These are phyloP conservation scores for Torymus auratus DNA, from an alignment of 2,888 invertebrate genomes.

Conservation along the genomic window DNA sequence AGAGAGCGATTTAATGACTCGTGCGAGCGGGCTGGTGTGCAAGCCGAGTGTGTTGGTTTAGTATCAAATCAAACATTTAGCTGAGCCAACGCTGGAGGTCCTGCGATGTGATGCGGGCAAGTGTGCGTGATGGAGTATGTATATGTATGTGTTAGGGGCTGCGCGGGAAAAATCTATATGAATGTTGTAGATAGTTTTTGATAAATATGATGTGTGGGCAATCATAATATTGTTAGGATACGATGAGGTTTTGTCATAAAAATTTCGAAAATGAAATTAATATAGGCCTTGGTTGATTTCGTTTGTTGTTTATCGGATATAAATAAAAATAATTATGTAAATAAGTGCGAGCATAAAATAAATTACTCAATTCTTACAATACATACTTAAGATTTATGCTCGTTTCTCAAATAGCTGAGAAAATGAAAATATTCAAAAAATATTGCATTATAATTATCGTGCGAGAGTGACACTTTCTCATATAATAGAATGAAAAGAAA, in stretches of 20 bases:
- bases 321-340: no score
- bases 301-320: no score
- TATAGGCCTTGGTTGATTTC: no score
- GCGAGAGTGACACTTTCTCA: background rate
- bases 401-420: no score
- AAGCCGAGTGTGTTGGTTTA: constrained; percentile 28
- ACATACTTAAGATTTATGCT: no score
- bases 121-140: no score
- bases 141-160: no score
- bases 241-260: background rate
- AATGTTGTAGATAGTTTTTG: background rate
- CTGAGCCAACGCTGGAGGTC: background rate
- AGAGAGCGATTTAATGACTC: constrained; percentile 19
- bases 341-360: no score
- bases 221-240: background rate
- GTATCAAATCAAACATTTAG: constrained; percentile 50
- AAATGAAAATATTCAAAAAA: no score
- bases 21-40: background rate
- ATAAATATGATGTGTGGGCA: background rate
- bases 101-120: no score
- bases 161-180: background rate
- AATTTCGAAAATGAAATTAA: no score
- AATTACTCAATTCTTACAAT: no score
- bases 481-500: background rate
- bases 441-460: background rate